Evolutionary conservation across 1,140 invertebrate genomes (phyloP).

Genomic region (Portunus trituberculatus): DNA sequence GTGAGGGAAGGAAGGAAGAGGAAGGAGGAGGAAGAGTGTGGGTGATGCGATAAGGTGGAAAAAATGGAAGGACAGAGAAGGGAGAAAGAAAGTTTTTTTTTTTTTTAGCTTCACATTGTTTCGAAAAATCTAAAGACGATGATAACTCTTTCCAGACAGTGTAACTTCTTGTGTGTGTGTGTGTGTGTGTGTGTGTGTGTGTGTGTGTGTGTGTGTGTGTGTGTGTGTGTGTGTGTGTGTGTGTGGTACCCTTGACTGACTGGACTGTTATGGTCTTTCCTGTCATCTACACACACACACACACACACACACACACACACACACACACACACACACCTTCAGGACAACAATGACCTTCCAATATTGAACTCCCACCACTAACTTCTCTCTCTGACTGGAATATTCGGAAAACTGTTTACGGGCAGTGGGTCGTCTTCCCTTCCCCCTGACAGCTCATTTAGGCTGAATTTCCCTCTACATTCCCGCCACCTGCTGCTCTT

Average conservation of each 20-base stretch:
- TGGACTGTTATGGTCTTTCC: too few relatives aligned
- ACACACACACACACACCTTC: background rate
- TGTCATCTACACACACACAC: background rate
- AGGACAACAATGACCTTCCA: background rate
- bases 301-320: conserved; percentile 20
- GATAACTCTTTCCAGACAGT: background rate
- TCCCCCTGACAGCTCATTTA: too few relatives aligned
- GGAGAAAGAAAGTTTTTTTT: background rate
- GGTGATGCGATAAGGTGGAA: background rate
- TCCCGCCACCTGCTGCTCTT: too few relatives aligned
- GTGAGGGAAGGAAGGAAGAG: background rate
- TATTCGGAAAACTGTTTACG: too few relatives aligned
- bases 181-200: conserved; percentile 11
- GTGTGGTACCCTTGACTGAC: too few relatives aligned
- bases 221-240: background rate
- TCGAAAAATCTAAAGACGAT: background rate
- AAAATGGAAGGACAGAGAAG: background rate
- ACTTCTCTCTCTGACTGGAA: background rate
- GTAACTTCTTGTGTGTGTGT: background rate
- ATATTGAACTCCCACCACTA: background rate
- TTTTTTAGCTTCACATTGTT: background rate
- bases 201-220: conserved; percentile 20
- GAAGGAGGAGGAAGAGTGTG: too few relatives aligned
- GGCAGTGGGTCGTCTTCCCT: too few relatives aligned
- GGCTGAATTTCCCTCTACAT: too few relatives aligned